These are phyloP conservation scores for Limnothrissa miodon DNA, from an alignment of 2,113 vertebrate genomes.

Conservation along the genomic window DNA sequence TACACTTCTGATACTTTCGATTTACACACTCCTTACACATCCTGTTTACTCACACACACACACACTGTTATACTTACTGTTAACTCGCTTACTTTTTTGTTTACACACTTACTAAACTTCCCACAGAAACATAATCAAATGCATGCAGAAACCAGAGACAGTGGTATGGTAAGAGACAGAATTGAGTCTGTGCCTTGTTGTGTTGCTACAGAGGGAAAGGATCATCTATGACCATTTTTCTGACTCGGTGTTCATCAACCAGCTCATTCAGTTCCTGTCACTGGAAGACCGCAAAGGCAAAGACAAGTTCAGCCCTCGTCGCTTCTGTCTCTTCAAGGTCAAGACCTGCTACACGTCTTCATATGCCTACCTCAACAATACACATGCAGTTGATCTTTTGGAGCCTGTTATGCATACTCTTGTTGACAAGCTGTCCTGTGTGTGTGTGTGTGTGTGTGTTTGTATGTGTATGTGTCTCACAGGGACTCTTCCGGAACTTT, in stretches of 20 bases:
- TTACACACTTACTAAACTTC: too few relatives aligned
- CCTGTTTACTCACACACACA: too few relatives aligned
- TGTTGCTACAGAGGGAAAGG: constrained; percentile 80
- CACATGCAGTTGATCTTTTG: background rate
- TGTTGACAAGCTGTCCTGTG: background rate
- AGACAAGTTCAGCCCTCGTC: constrained; percentile 96
- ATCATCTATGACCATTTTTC: constrained; percentile 95
- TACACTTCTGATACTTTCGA: too few relatives aligned
- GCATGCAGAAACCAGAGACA: background rate
- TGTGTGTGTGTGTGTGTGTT: background rate
- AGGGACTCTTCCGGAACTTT: constrained; percentile 96
- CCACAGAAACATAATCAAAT: too few relatives aligned
- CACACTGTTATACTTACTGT: too few relatives aligned
- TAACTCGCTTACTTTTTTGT: too few relatives aligned
- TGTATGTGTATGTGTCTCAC: background rate
- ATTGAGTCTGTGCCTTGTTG: background rate
- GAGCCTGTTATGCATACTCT: background rate
- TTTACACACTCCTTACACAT: too few relatives aligned
- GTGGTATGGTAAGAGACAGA: background rate
- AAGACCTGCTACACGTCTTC: constrained; percentile 18
- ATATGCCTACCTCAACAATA: background rate
- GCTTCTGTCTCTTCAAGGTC: constrained; percentile 98
- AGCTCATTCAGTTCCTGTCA: constrained; percentile 93
- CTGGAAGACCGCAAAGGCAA: constrained; percentile 98
- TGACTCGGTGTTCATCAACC: constrained; percentile 88